Conservation (phyloP, 1,140 invertebrate species). For the Drosophila dunni region DNA sequence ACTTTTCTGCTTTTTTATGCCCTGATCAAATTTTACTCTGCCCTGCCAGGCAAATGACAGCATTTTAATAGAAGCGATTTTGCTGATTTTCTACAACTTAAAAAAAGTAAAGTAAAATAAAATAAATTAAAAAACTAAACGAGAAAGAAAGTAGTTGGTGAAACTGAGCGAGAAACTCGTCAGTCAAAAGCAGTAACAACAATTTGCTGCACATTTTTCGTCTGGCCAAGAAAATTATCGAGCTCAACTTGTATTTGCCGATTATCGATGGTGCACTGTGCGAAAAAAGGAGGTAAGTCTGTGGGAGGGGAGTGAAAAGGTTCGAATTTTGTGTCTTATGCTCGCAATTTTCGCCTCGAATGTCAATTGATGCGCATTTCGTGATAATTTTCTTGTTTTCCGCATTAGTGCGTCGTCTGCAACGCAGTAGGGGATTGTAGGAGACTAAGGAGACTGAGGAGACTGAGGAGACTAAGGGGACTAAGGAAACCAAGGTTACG, state of each 20-base stretch:
- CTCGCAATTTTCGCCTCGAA: conserved; percentile 28
- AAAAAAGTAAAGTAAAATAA: conserved; percentile 12
- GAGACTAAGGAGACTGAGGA: too few species aligned
- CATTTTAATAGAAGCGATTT: conserved; percentile 45
- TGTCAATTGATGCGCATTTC: conserved; percentile 55
- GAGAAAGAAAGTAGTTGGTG: neutral
- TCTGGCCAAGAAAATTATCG: conserved; percentile 38
- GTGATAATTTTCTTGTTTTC: conserved; percentile 60
- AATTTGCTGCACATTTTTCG: conserved; percentile 34
- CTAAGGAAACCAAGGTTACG: neutral
- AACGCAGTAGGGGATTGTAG: neutral
- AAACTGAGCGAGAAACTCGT: conserved; percentile 21
- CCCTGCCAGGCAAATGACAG: conserved; percentile 37
- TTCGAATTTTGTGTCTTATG: conserved; percentile 27
- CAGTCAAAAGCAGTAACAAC: conserved; percentile 39
- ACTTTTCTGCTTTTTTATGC: neutral
- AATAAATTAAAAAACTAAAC: conserved; percentile 3
- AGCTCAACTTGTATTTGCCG: conserved; percentile 43
- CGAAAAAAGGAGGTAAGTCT: neutral
- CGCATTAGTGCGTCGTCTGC: conserved; percentile 46
- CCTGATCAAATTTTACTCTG: neutral
- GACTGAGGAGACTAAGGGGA: neutral
- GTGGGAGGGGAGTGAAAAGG: neutral
- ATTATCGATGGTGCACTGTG: conserved; percentile 26
- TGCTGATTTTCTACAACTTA: conserved; percentile 23